phyloP scores from a whole-genome alignment of 2,797 vertebrate species.

The Urosaurus nigricauda region DNA sequence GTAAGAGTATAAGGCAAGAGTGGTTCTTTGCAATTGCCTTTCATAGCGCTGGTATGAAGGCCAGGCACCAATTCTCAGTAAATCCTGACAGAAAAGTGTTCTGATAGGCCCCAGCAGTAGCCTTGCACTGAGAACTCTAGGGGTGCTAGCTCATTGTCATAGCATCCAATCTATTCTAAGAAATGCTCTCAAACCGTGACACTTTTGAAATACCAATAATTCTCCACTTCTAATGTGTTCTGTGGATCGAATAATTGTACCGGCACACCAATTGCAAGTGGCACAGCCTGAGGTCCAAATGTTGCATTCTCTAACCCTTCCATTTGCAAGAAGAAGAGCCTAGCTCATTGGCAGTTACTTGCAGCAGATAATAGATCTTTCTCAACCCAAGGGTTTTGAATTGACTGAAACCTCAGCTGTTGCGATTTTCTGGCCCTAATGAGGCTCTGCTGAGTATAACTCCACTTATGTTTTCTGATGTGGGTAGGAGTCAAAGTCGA shows the following conservation, averaged over 20 bases:
- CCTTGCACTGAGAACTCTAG: slow-evolving; percentile 59
- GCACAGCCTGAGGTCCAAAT: slow-evolving; percentile 46
- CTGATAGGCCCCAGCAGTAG: slow-evolving; percentile 52
- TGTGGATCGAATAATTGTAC: slow-evolving; percentile 59
- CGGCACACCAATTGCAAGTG: slow-evolving; percentile 46
- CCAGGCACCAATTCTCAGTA: slow-evolving; percentile 57
- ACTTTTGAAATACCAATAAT: slow-evolving; percentile 60
- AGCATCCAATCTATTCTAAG: slow-evolving; percentile 40
- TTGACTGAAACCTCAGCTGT: slow-evolving; percentile 64
- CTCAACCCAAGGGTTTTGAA: slow-evolving; percentile 55
- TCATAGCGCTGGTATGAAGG: slow-evolving; percentile 60
- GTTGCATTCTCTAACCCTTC: slow-evolving; percentile 71
- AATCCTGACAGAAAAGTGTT: slow-evolving; percentile 50
- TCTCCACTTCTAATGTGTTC: slow-evolving; percentile 50
- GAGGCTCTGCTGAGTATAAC: slow-evolving; percentile 64
- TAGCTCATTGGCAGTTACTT: slow-evolving; percentile 51
- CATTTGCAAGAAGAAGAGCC: slow-evolving; percentile 51
- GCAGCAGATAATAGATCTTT: slow-evolving; percentile 54
- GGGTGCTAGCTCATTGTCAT: slow-evolving; percentile 65
- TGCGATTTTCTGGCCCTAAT: slow-evolving; percentile 66
- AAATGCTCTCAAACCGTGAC: slow-evolving; percentile 44
- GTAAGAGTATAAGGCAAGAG: slow-evolving; percentile 48
- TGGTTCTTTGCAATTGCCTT: slow-evolving; percentile 57
- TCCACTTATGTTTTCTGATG: slow-evolving; percentile 61
- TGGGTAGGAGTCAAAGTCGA: slow-evolving; percentile 59